Evolutionary conservation across 2,113 vertebrate species (phyloP).

Genomic region (Chroicocephalus ridibundus): DNA sequence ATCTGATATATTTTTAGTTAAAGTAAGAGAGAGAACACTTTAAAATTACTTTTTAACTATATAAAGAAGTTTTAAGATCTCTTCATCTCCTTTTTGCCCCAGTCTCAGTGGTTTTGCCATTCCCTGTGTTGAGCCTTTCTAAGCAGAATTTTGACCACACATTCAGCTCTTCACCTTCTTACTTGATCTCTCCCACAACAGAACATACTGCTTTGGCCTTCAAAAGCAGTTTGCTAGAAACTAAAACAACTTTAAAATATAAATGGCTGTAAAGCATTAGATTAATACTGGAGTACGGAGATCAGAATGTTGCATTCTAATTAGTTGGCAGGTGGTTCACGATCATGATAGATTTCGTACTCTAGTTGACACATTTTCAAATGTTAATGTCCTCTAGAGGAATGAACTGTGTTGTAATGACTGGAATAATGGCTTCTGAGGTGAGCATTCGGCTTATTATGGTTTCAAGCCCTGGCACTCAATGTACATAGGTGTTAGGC

Average conservation of each 20-base stretch:
- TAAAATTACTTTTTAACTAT: background rate
- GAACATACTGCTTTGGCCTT: conserved; percentile 33
- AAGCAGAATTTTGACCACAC: background rate
- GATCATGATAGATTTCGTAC: conserved; percentile 71
- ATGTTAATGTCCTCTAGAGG: conserved; percentile 75
- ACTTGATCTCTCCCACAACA: conserved; percentile 7
- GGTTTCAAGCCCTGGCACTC: conserved; percentile 68
- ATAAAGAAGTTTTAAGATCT: background rate
- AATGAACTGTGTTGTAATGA: conserved; percentile 77
- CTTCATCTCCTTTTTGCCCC: background rate
- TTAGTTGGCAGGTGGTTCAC: conserved; percentile 68
- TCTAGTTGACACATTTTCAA: conserved; percentile 76
- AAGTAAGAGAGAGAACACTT: background rate
- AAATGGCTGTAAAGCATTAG: conserved; percentile 44
- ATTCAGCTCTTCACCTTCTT: background rate
- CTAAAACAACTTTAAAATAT: conserved; percentile 48
- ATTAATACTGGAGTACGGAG: conserved; percentile 45
- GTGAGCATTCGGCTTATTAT: conserved; percentile 71
- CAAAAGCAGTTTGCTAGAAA: conserved; percentile 22
- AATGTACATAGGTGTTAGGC: conserved; percentile 66
- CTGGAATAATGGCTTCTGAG: conserved; percentile 73
- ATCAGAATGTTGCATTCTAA: conserved; percentile 68
- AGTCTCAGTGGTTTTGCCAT: background rate
- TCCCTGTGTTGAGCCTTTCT: background rate
- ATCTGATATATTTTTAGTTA: background rate